phyloP scores from a whole-genome alignment of 2,113 vertebrate species.

The Oceanites oceanicus region DNA sequence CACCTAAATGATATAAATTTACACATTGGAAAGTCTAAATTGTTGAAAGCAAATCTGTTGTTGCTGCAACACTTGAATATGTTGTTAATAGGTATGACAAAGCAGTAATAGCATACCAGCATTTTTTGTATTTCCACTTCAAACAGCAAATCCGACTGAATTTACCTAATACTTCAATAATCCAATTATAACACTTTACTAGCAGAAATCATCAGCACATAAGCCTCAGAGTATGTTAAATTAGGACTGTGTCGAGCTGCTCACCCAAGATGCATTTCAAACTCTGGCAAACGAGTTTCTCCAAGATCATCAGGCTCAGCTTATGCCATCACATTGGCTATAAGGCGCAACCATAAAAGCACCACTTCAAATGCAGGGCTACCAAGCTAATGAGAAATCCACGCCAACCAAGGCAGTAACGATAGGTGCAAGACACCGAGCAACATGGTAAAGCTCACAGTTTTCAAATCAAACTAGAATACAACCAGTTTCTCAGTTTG shows the following conservation, averaged over 20 bases:
- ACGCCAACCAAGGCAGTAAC: accelerated
- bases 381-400: neutral
- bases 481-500: neutral
- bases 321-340: accelerated
- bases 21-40: neutral
- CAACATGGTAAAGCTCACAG: neutral
- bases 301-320: neutral
- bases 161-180: slow-evolving; percentile 77
- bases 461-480: neutral
- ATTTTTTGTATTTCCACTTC: slow-evolving; percentile 69
- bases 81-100: slow-evolving; percentile 63
- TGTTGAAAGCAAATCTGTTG: slow-evolving; percentile 37
- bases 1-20: neutral
- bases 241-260: slow-evolving; percentile 12
- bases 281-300: neutral
- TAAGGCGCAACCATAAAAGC: neutral
- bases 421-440: neutral
- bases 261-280: slow-evolving; percentile 1
- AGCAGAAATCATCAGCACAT: slow-evolving; percentile 61
- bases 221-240: slow-evolving; percentile 55
- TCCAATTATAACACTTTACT: slow-evolving; percentile 71
- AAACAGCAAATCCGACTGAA: slow-evolving; percentile 71
- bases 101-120: slow-evolving; percentile 37
- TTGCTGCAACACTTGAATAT: slow-evolving; percentile 20
- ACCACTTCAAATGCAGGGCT: too few relatives aligned